Evolutionary conservation across 92 coral and sea anemone species (phyloP).

Genomic region (Palythoa heliodiscus): DNA sequence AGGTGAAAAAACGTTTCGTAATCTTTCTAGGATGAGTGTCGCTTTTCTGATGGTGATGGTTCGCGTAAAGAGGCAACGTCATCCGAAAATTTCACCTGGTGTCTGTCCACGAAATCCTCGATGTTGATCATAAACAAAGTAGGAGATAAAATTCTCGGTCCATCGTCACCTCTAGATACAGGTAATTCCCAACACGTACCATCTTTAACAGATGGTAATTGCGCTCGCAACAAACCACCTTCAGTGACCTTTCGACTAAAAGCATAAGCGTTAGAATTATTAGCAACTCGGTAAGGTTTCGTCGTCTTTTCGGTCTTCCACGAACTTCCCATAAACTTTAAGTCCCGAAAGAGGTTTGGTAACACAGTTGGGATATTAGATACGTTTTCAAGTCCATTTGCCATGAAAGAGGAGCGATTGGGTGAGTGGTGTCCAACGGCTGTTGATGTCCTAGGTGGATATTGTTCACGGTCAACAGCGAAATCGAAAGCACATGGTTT

Average conservation of each 20-base stretch:
- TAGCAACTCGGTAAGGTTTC: background rate
- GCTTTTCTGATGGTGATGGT: conserved; percentile 91
- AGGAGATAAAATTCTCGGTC: conserved; percentile 29
- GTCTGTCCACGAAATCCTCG: conserved; percentile 92
- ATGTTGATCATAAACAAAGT: conserved; percentile 75
- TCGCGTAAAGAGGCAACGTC: conserved; percentile 89
- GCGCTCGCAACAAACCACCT: background rate
- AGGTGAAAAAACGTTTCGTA: background rate
- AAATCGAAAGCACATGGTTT: conserved; percentile 31
- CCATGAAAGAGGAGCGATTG: conserved; percentile 22
- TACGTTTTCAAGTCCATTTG: conserved; percentile 53
- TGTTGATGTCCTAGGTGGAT: conserved; percentile 63
- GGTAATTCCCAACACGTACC: background rate
- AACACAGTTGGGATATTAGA: conserved; percentile 63
- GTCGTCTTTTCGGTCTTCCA: conserved; percentile 17
- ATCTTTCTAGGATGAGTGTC: conserved; percentile 52
- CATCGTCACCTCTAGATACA: conserved; percentile 31
- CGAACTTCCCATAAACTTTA: conserved; percentile 39
- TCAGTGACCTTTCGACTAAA: background rate
- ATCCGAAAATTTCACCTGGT: conserved; percentile 85
- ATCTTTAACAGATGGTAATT: conserved; percentile 45
- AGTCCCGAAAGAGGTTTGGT: conserved; percentile 59
- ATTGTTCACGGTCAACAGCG: conserved; percentile 5
- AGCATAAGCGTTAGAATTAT: conserved; percentile 1
- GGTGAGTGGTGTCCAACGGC: conserved; percentile 44